phyloP scores from a whole-genome alignment of 2,888 invertebrate species.

The Pristionchus japonicus region DNA sequence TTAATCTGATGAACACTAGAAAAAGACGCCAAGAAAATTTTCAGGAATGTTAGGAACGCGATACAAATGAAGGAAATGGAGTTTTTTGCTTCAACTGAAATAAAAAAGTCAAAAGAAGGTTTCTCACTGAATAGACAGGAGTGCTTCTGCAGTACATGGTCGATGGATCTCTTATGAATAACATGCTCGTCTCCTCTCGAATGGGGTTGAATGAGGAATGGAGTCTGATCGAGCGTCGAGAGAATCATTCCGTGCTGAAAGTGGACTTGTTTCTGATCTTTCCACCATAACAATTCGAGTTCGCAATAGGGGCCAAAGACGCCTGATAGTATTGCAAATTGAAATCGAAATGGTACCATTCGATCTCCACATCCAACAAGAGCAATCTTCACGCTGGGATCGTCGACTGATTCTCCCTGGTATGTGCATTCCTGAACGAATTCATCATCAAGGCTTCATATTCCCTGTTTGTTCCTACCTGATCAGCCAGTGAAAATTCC shows the following conservation, averaged over 20 bases:
- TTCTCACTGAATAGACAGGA: constrained; percentile 58
- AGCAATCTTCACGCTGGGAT: constrained; percentile 57
- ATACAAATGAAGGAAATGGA: too few relatives aligned
- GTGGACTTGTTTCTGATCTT: background rate
- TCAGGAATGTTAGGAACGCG: too few relatives aligned
- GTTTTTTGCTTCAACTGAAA: background rate
- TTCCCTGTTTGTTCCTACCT: constrained; percentile 47
- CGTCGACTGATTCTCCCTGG: constrained; percentile 54
- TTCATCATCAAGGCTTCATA: too few relatives aligned
- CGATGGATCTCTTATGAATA: constrained; percentile 61
- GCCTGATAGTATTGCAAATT: too few relatives aligned
- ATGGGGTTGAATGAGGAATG: constrained; percentile 64
- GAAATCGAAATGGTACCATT: constrained; percentile 52
- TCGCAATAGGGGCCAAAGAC: too few relatives aligned
- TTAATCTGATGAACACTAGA: background rate
- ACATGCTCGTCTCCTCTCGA: constrained; percentile 51
- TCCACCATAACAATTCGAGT: too few relatives aligned
- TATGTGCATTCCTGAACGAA: constrained; percentile 56
- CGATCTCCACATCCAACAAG: constrained; percentile 63
- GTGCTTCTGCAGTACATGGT: constrained; percentile 55
- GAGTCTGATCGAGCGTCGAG: constrained; percentile 54
- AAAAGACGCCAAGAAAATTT: too few relatives aligned
- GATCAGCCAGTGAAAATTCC: constrained; percentile 37
- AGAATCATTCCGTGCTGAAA: constrained; percentile 64
- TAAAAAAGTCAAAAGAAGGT: background rate